These are phyloP conservation scores for Oscheius onirici DNA, from an alignment of 2,888 invertebrate genomes.

Conservation along the genomic window DNA sequence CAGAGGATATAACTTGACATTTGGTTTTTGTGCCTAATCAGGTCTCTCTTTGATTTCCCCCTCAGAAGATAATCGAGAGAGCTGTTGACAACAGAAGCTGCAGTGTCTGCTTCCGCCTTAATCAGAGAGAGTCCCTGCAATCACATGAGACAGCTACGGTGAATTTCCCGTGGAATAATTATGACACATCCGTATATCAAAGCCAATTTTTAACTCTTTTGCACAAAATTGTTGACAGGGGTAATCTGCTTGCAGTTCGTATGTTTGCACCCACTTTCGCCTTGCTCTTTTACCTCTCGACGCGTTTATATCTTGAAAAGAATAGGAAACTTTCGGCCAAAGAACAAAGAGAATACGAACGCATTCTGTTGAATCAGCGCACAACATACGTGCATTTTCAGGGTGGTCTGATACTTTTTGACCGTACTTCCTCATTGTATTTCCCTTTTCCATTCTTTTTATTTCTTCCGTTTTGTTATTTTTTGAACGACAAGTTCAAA, in stretches of 20 bases:
- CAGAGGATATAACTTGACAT: too few relatives aligned
- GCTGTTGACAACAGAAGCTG: background rate
- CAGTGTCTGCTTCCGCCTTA: too few relatives aligned
- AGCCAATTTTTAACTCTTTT: too few relatives aligned
- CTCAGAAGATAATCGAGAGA: background rate
- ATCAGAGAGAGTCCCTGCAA: background rate
- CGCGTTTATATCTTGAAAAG: background rate
- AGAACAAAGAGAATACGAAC: background rate
- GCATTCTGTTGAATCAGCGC: background rate
- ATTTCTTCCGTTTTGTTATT: too few relatives aligned
- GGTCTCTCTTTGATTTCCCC: background rate
- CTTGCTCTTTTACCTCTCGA: background rate
- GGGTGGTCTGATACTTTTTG: background rate
- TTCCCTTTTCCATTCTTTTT: too few relatives aligned
- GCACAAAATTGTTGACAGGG: too few relatives aligned
- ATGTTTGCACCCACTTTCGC: background rate
- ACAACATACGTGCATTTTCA: too few relatives aligned
- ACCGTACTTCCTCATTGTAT: too few relatives aligned
- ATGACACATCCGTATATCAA: too few relatives aligned
- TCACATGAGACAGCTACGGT: background rate
- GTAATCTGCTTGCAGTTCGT: too few relatives aligned
- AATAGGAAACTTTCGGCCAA: background rate
- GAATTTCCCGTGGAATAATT: too few relatives aligned
- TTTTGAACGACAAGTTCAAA: too few relatives aligned
- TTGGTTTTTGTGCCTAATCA: background rate